Evolutionary conservation across 1,140 invertebrate species (phyloP), one percentile per base, ranked within the genome.

Genomic region (Drosophila sturtevanti): DNA sequence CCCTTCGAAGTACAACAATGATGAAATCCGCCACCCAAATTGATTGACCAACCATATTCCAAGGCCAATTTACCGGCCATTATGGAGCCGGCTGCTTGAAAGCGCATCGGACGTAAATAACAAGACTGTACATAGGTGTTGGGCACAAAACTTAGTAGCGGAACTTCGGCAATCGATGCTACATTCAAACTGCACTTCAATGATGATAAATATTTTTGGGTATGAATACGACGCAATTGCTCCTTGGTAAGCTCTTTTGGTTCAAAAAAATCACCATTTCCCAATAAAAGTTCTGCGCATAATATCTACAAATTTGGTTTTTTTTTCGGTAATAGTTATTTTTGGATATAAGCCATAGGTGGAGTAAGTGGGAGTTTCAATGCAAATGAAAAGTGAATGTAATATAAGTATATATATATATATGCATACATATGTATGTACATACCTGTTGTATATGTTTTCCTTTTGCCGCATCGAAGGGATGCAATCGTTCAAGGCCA

Each of bases 381-480:
- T 54, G 14, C 0, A 4, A n/a, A 11, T 22, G 12, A n/a, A 18
- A 6, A 31, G 10, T 16, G 12, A 6, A 24, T 5, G 3, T n/a
- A n/a, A n/a, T n/a, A n/a, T n/a, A n/a, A n/a, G n/a, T 27, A 31
- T 6, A 31, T 31, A 31, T 31, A 7, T 7, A 31, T 31, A 6
- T 31, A 31, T 14, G 14, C 12, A n/a, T n/a, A 4, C 14, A 24
- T 9, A 21, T n/a, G 61, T 61, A 12, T 24, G 24, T 38, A 63
- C 60, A 55, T 62, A 96, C 96, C 94, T 94, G 93, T 90, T 93
- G 94, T 86, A 98, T 95, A 89, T 95, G 95, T 59, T 94, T 94
- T 95, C 97, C 98, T 93, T 98, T 98, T 74, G 94, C 94, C 2
- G 97, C 94, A 94, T 98, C 97, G 92, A 98, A 98, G n/a, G 96